phyloP scores from a whole-genome alignment of 1,140 invertebrate genomes.

The Manduca sexta region DNA sequence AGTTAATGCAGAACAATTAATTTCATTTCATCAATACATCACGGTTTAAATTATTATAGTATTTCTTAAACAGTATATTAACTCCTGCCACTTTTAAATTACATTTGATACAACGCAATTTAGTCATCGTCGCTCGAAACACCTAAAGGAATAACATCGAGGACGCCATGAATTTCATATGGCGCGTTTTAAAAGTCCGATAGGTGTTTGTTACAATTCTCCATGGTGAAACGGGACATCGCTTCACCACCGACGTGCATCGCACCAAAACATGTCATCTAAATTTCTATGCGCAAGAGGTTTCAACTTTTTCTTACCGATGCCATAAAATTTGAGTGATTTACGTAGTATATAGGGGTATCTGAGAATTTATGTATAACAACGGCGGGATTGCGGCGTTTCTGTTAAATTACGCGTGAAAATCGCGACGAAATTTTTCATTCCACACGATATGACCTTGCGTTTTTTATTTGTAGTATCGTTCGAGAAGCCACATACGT shows the following conservation, averaged over 20 bases:
- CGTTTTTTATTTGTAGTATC: constrained; percentile 20
- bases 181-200: constrained; percentile 39
- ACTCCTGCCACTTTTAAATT: background rate
- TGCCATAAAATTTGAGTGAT: constrained; percentile 32
- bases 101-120: constrained; percentile 4
- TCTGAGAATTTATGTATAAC: constrained; percentile 36
- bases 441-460: constrained; percentile 22
- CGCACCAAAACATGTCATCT: constrained; percentile 12
- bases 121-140: constrained; percentile 5
- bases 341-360: constrained; percentile 29
- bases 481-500: constrained; percentile 14
- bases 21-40: too few relatives aligned
- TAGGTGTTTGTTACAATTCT: constrained; percentile 38
- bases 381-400: constrained; percentile 33
- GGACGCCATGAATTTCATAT: constrained; percentile 34
- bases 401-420: constrained; percentile 51
- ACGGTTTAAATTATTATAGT: too few relatives aligned
- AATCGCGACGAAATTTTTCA: constrained; percentile 35
- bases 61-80: too few relatives aligned
- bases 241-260: constrained; percentile 20
- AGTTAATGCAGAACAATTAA: too few relatives aligned
- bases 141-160: constrained; percentile 6
- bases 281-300: constrained; percentile 15
- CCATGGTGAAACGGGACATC: constrained; percentile 34
- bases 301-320: constrained; percentile 11